Percentiles rank a stretch among this genome's conserved stretches.
Evolutionary conservation across 1,140 invertebrate species (phyloP).

Genomic region (Chrysopa pallens): DNA sequence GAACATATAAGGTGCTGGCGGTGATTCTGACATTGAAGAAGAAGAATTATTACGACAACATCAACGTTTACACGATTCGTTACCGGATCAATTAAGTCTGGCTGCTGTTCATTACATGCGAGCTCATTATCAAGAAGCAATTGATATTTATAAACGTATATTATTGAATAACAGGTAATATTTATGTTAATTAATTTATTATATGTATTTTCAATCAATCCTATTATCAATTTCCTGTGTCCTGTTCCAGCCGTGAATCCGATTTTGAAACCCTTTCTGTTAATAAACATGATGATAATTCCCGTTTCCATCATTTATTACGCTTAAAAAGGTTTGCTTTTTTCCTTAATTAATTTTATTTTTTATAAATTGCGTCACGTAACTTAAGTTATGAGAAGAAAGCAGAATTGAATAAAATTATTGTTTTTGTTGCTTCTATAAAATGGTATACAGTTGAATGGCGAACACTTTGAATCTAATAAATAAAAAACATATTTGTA

Average conservation of each 20-base stretch:
- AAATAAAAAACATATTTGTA: too few species aligned
- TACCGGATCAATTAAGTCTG: constrained; percentile 89
- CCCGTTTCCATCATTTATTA: neutral
- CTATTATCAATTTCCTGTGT: neutral
- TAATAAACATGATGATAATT: neutral
- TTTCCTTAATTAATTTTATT: too few species aligned
- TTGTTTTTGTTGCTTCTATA: too few species aligned
- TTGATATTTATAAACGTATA: constrained; percentile 95
- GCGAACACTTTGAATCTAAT: too few species aligned
- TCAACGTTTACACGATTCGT: constrained; percentile 65
- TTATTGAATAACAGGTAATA: constrained; percentile 72
- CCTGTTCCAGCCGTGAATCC: neutral
- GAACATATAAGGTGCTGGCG: too few species aligned
- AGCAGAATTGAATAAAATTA: too few species aligned
- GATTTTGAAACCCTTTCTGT: neutral
- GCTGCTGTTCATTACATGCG: constrained; percentile 93
- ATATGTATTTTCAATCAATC: too few species aligned
- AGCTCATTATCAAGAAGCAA: constrained; percentile 94
- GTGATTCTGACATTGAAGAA: constrained; percentile 40
- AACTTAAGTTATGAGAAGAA: too few species aligned
- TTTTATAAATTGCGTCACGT: too few species aligned
- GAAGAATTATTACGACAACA: constrained; percentile 72
- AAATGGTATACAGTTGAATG: too few species aligned
- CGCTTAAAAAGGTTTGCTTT: neutral
- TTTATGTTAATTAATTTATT: constrained; percentile 6